Conservation (phyloP, 2,113 vertebrate genomes). For the Mesembrinibis cayennensis region DNA sequence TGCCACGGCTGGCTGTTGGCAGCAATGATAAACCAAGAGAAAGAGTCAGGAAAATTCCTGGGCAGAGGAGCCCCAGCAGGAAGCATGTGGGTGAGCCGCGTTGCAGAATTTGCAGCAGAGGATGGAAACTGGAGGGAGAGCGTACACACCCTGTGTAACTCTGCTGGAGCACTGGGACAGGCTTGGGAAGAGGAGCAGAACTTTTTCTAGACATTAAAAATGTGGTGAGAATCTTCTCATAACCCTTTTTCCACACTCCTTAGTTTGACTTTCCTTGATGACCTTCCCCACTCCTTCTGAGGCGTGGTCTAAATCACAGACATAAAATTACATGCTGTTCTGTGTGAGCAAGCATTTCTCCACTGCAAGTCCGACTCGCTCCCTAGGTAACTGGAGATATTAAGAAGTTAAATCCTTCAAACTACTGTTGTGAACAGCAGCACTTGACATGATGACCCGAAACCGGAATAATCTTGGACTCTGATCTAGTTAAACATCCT, state of each 20-base stretch:
- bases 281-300: background rate
- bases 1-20: background rate
- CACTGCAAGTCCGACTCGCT: background rate
- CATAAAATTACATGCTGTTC: background rate
- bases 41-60: background rate
- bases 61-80: background rate
- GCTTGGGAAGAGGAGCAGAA: background rate
- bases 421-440: constrained; percentile 46
- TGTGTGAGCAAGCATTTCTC: background rate
- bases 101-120: background rate
- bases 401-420: constrained; percentile 59
- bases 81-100: accelerated
- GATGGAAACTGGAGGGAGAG: background rate
- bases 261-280: background rate
- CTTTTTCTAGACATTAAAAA: background rate
- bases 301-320: background rate
- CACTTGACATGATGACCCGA: constrained; percentile 63
- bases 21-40: background rate
- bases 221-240: background rate
- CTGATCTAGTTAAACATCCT: constrained; percentile 58
- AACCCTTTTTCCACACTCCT: background rate
- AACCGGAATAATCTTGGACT: constrained; percentile 44
- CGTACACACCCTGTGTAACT: accelerated
- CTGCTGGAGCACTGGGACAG: background rate
- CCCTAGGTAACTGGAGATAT: background rate